A percentile compares a stretch with the other conserved stretches of the same genome.
phyloP scores from a whole-genome alignment of 2,888 invertebrate species.

The Glaucopsyche alexis region DNA sequence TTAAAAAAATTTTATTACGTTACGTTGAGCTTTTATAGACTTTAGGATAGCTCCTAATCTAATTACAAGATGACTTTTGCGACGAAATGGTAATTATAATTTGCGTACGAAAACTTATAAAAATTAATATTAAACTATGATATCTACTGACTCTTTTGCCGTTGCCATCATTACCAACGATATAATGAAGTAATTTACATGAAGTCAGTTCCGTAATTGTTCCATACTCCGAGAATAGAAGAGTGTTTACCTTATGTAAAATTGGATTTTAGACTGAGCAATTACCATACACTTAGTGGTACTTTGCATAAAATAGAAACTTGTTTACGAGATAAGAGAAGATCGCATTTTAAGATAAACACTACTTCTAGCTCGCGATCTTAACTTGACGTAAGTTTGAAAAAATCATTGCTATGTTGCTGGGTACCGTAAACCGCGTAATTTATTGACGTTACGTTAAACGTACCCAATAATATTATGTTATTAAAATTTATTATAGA shows the following conservation, averaged over 20 bases:
- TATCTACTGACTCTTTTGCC: not conserved
- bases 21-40: too few species aligned
- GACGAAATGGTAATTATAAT: too few species aligned
- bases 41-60: too few species aligned
- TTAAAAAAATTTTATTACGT: too few species aligned
- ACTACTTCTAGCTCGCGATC: not conserved
- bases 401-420: not conserved
- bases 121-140: not conserved
- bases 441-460: too few species aligned
- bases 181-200: constrained; percentile 11
- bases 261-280: constrained; percentile 14
- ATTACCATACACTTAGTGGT: not conserved
- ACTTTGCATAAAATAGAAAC: constrained; percentile 17
- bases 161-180: not conserved
- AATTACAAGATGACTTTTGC: too few species aligned
- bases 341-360: constrained; percentile 1
- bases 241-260: not conserved
- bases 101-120: too few species aligned
- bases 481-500: too few species aligned
- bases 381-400: not conserved
- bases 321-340: constrained; percentile 4
- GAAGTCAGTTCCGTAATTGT: not conserved
- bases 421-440: not conserved
- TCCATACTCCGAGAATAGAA: not conserved
- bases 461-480: too few species aligned